These are phyloP conservation scores for Ichneumoninae sp. DNA, from an alignment of 2,888 invertebrate genomes.

Conservation along the genomic window DNA sequence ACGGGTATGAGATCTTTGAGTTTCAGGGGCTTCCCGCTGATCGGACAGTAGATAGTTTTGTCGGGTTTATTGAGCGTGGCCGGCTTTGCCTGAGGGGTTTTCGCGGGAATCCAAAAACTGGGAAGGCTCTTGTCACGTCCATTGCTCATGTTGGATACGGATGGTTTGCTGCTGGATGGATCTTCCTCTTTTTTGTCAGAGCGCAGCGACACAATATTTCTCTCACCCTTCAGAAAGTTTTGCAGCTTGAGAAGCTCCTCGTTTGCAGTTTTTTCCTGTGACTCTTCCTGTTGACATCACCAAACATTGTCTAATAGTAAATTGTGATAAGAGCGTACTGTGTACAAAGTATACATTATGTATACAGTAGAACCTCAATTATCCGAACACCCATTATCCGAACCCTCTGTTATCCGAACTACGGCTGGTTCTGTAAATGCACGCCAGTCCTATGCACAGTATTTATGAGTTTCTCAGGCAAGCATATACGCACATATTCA, in stretches of 20 bases:
- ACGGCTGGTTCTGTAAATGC: no score
- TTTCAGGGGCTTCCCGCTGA: slow-evolving; percentile 93
- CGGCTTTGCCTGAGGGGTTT: slow-evolving; percentile 93
- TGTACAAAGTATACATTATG: no score
- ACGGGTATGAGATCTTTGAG: slow-evolving; percentile 96
- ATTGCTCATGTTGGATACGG: slow-evolving; percentile 92
- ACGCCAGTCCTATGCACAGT: no score
- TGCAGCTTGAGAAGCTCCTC: slow-evolving; percentile 91
- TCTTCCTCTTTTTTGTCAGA: slow-evolving; percentile 65
- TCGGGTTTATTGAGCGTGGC: slow-evolving; percentile 91
- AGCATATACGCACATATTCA: no score
- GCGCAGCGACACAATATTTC: slow-evolving; percentile 87
- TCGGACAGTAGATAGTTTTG: slow-evolving; percentile 92
- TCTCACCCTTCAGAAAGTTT: slow-evolving; percentile 93
- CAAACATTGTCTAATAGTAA: neutral
- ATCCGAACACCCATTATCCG: no score
- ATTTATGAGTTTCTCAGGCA: no score
- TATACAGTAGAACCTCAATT: no score
- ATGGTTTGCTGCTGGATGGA: slow-evolving; percentile 76
- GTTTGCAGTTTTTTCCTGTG: slow-evolving; percentile 89
- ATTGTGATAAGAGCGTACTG: neutral
- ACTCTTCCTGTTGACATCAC: slow-evolving; percentile 85
- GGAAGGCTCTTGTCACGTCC: slow-evolving; percentile 93
- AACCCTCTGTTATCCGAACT: no score
- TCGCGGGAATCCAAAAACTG: slow-evolving; percentile 98